Percentiles rank a stretch among this genome's conserved stretches.
Conservation (phyloP, 2,797 vertebrate genomes). For the Phrynocephalus forsythii region DNA sequence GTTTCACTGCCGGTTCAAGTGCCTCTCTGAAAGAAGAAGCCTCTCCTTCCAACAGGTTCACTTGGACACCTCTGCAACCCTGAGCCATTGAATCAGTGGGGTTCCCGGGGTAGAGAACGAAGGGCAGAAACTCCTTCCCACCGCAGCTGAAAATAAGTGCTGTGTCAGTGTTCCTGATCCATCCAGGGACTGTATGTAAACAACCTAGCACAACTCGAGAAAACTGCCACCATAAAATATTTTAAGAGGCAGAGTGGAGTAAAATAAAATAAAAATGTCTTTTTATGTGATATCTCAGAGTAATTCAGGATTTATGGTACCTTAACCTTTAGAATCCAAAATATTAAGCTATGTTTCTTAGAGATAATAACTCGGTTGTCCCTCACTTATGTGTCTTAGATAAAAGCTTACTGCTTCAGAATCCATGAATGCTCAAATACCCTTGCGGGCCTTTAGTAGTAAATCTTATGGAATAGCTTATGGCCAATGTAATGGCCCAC, state of each 20-base stretch:
- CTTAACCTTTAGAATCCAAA: conserved; percentile 89
- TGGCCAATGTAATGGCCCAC: conserved; percentile 95
- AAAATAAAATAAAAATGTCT: conserved; percentile 89
- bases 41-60: not conserved
- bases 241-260: conserved; percentile 86
- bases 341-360: conserved; percentile 88
- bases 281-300: conserved; percentile 86
- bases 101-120: not conserved
- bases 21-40: not conserved
- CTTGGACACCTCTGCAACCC: not conserved
- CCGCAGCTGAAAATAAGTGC: conserved; percentile 74
- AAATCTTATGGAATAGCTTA: conserved; percentile 95
- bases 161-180: conserved; percentile 82
- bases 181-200: conserved; percentile 90
- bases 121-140: conserved; percentile 55
- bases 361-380: conserved; percentile 87
- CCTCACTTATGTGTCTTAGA: conserved; percentile 87
- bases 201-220: conserved; percentile 82
- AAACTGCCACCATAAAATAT: conserved; percentile 86
- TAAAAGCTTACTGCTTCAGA: conserved; percentile 88
- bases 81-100: not conserved
- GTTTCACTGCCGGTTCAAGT: too few relatives aligned
- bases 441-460: conserved; percentile 87
- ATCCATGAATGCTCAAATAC: conserved; percentile 89
- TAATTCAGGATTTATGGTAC: conserved; percentile 86